These are phyloP conservation scores for Tetramorium bicarinatum DNA, from an alignment of 2,888 invertebrate species.

Conservation along the genomic window DNA sequence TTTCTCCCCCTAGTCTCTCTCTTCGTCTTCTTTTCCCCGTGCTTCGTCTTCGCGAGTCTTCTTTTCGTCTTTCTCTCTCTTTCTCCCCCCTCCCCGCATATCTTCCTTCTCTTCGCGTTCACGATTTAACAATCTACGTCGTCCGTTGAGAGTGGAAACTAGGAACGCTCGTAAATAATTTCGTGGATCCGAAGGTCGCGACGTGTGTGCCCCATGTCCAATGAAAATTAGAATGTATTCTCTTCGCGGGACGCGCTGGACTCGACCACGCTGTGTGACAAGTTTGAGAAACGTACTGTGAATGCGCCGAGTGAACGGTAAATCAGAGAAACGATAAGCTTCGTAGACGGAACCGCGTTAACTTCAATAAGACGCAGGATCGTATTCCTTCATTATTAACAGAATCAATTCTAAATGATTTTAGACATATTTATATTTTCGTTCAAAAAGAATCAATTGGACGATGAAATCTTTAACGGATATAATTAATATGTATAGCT, in stretches of 20 bases:
- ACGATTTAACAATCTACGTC: constrained; percentile 47
- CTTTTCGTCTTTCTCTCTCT: neutral
- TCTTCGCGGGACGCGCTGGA: neutral
- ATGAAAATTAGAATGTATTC: constrained; percentile 45
- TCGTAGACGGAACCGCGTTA: neutral
- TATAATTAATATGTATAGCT: neutral
- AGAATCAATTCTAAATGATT: neutral
- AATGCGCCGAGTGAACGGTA: constrained; percentile 1
- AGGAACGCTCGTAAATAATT: constrained; percentile 65
- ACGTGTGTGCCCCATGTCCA: constrained; percentile 23
- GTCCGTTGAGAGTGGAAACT: constrained; percentile 29
- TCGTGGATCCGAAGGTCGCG: constrained; percentile 40
- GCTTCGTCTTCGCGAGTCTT: constrained; percentile 24
- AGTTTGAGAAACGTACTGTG: constrained; percentile 18
- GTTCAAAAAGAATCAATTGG: neutral
- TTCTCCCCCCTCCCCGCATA: neutral
- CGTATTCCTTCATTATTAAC: neutral
- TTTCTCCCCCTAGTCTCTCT: constrained; percentile 4
- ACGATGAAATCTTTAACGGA: neutral
- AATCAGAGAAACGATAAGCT: neutral
- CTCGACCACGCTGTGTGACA: constrained; percentile 10
- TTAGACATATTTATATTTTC: neutral
- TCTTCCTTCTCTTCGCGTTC: constrained; percentile 40
- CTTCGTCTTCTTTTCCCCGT: constrained; percentile 18
- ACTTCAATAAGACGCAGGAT: neutral